Percentiles rank a stretch among this genome's conserved stretches.
These are phyloP conservation scores for Mythimna vitellina DNA, from an alignment of 2,888 invertebrate species.

Conservation along the genomic window DNA sequence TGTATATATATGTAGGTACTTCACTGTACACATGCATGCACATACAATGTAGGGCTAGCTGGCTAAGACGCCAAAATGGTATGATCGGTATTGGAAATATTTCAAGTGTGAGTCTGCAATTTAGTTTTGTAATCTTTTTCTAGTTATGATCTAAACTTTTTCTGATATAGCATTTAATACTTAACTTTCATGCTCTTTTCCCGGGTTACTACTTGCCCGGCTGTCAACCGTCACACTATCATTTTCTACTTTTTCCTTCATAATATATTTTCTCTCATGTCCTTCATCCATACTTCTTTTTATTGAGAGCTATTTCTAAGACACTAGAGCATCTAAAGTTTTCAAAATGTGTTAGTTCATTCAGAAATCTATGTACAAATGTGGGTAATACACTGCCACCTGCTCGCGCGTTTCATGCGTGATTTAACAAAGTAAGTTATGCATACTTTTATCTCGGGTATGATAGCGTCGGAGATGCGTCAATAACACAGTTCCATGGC, in stretches of 20 bases:
- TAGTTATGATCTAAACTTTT: neutral
- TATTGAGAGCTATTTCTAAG: neutral
- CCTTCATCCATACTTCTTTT: neutral
- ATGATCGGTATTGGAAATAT: constrained; percentile 1
- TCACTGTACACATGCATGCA: neutral
- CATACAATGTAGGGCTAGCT: neutral
- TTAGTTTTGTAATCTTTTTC: constrained; percentile 4
- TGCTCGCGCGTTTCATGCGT: constrained; percentile 7
- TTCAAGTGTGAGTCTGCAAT: neutral
- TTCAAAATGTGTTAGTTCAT: neutral
- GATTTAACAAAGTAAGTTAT: constrained; percentile 22
- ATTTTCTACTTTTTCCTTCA: neutral
- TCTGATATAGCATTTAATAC: neutral
- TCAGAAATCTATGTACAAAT: neutral
- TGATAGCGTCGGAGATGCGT: constrained; percentile 73
- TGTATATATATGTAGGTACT: constrained; percentile 33
- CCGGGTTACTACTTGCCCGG: neutral
- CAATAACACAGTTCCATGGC: constrained; percentile 80
- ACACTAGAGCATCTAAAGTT: neutral
- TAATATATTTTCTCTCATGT: neutral
- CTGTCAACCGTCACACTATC: neutral
- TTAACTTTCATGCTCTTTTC: neutral
- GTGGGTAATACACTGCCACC: neutral
- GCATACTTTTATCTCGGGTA: constrained; percentile 54
- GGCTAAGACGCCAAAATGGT: neutral